Percentiles rank a stretch among this genome's conserved stretches.
Conservation (phyloP, 2,888 invertebrate species). For the Tillus elongatus region DNA sequence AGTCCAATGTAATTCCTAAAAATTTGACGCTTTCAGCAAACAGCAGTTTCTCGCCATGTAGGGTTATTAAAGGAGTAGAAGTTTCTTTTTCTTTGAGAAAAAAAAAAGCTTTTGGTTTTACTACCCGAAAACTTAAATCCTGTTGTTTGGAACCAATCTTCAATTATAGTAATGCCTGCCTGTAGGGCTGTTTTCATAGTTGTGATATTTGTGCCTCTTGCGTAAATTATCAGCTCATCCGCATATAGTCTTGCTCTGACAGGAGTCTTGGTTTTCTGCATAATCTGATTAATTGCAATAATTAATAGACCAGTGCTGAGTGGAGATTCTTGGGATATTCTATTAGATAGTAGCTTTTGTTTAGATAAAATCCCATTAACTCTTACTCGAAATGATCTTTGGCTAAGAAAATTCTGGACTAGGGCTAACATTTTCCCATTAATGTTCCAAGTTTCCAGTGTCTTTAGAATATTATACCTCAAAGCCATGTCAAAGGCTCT, state of each 20-base stretch:
- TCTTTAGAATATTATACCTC: background rate
- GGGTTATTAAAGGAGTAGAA: too few species aligned
- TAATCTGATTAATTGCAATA: background rate
- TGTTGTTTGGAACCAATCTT: too few species aligned
- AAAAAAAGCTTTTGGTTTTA: too few species aligned
- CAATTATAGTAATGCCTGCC: too few species aligned
- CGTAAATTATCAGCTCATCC: background rate
- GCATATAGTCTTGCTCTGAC: background rate
- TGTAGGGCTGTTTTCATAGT: too few species aligned
- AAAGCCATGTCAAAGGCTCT: constrained; percentile 2
- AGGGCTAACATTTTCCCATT: background rate
- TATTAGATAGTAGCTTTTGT: background rate
- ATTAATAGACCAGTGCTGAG: background rate
- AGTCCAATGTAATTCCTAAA: too few species aligned
- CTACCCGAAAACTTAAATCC: too few species aligned
- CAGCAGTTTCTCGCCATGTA: too few species aligned
- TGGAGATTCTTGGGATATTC: background rate
- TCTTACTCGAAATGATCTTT: background rate
- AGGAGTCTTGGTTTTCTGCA: background rate
- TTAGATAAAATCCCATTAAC: background rate
- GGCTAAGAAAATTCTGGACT: background rate
- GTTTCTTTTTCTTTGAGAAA: too few species aligned
- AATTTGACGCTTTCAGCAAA: too few species aligned
- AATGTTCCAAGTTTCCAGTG: background rate
- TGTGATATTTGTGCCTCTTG: too few species aligned